Evolutionary conservation across 2,113 vertebrate genomes (phyloP).

Genomic region (Xenopus borealis): DNA sequence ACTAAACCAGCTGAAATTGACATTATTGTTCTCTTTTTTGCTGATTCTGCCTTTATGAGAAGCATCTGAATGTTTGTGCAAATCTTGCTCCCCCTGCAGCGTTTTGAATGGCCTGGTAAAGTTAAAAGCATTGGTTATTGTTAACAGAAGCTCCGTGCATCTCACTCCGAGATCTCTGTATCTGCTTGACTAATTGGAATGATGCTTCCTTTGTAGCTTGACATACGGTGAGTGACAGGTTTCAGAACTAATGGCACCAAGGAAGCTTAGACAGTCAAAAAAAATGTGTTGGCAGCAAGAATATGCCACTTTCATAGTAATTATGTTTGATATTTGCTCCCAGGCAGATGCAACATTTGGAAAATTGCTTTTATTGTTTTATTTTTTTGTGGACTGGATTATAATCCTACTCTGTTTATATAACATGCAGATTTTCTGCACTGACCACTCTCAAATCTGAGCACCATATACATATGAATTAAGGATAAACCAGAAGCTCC

Average conservation of each 20-base stretch:
- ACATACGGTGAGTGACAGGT: conserved; percentile 13
- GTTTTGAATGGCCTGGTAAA: neutral
- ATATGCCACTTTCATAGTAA: neutral
- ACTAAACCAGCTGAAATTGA: no score
- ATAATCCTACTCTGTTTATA: neutral
- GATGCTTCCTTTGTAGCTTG: accelerated
- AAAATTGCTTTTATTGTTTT: no score
- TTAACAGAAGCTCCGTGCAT: conserved; percentile 2
- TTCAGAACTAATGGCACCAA: neutral
- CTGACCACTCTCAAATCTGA: no score
- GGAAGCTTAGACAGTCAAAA: neutral
- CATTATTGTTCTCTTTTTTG: no score
- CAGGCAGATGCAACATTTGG: no score
- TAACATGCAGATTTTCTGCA: no score
- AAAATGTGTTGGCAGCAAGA: neutral
- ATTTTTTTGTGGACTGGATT: neutral
- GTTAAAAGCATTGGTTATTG: conserved; percentile 2
- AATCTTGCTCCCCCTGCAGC: neutral
- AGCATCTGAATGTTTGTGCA: neutral
- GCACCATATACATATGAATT: no score
- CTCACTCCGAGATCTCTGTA: accelerated
- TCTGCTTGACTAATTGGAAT: neutral
- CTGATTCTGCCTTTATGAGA: conserved; percentile 7
- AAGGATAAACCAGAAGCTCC: no score
- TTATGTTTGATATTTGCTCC: neutral